phyloP scores from a whole-genome alignment of 2,888 invertebrate species.

The Meiosimyza platycephala region DNA sequence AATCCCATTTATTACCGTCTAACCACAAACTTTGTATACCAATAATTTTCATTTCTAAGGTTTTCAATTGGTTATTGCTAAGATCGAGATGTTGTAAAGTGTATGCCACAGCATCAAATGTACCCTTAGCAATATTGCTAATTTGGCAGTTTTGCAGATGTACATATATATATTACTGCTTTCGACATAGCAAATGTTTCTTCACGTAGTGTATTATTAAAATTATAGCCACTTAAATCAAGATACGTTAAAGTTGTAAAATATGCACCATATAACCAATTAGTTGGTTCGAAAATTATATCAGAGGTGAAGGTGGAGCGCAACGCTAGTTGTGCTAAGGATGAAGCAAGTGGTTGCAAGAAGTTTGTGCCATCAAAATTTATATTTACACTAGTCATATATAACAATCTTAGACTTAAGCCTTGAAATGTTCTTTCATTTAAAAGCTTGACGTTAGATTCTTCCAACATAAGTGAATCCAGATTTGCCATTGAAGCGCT shows the following conservation, averaged over 20 bases:
- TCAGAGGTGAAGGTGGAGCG: no score
- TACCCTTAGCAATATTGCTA: conserved; percentile 32
- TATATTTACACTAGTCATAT: conserved; percentile 42
- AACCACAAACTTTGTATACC: conserved; percentile 4
- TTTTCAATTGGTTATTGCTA: conserved; percentile 47
- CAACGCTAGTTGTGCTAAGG: no score
- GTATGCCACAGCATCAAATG: conserved; percentile 29
- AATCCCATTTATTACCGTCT: conserved; percentile 50
- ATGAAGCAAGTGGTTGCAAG: conserved; percentile 45
- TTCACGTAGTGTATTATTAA: conserved; percentile 41
- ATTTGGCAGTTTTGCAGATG: conserved; percentile 47
- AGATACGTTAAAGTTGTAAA: conserved; percentile 45
- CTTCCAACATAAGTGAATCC: conserved; percentile 44
- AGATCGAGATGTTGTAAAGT: conserved; percentile 45
- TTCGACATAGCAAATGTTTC: conserved; percentile 47
- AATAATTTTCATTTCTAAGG: conserved; percentile 38
- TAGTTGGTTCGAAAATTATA: conserved; percentile 42
- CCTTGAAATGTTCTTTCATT: conserved; percentile 45
- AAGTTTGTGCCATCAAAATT: conserved; percentile 45
- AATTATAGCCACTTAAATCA: conserved; percentile 49
- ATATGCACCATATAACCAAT: conserved; percentile 45
- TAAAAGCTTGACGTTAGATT: conserved; percentile 38
- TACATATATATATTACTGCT: no score
- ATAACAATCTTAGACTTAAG: conserved; percentile 46
- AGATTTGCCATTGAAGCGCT: conserved; percentile 40